phyloP scores from a whole-genome alignment of 2,888 invertebrate species.

The Chorisops tibialis region DNA sequence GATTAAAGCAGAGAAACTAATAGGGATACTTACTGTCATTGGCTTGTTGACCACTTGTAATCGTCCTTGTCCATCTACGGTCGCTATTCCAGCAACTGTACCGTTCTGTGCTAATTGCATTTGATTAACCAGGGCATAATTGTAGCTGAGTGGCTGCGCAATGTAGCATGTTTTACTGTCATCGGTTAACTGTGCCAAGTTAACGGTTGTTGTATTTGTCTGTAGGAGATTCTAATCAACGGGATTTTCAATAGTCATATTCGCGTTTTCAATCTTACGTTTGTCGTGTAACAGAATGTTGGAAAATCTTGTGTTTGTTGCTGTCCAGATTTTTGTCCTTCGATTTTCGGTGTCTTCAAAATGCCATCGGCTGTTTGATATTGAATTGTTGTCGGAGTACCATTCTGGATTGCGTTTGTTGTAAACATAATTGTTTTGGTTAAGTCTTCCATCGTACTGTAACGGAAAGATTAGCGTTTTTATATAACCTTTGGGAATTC shows the following conservation, averaged over 20 bases:
- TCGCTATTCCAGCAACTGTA: slow-evolving; percentile 49
- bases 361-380: slow-evolving; percentile 65
- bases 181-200: slow-evolving; percentile 65
- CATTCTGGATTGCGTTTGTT: slow-evolving; percentile 60
- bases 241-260: slow-evolving; percentile 36
- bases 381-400: slow-evolving; percentile 62
- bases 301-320: slow-evolving; percentile 59
- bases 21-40: slow-evolving; percentile 39
- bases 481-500: too few species aligned
- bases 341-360: slow-evolving; percentile 61
- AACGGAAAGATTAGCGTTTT: too few species aligned
- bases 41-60: slow-evolving; percentile 53
- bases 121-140: slow-evolving; percentile 81
- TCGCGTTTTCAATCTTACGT: slow-evolving; percentile 21
- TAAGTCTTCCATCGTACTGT: slow-evolving; percentile 46
- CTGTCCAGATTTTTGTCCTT: slow-evolving; percentile 55
- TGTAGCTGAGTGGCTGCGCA: slow-evolving; percentile 68
- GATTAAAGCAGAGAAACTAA: not conserved
- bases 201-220: slow-evolving; percentile 59
- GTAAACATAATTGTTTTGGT: slow-evolving; percentile 58
- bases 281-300: slow-evolving; percentile 65
- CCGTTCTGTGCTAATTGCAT: slow-evolving; percentile 74
- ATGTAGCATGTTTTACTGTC: slow-evolving; percentile 72
- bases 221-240: slow-evolving; percentile 38
- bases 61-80: slow-evolving; percentile 50